Conservation (phyloP, 2,797 vertebrate genomes). For the Sternarchorhynchus goeldii region DNA sequence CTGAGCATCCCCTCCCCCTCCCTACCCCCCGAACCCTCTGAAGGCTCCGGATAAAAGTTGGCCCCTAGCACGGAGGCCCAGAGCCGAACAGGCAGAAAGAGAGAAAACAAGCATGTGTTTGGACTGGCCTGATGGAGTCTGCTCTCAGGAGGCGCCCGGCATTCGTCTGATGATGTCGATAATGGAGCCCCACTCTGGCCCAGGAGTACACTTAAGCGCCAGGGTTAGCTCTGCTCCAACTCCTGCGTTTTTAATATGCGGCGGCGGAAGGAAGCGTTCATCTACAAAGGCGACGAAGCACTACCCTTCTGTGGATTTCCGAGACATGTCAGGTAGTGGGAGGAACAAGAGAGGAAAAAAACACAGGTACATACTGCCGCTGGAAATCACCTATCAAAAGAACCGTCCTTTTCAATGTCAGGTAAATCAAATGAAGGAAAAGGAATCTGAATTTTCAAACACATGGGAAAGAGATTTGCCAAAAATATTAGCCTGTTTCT, state of each 20-base stretch:
- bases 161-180: slow-evolving; percentile 70
- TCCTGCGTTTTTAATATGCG: slow-evolving; percentile 41
- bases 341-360: not conserved
- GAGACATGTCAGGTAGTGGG: slow-evolving; percentile 39
- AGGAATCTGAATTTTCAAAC: slow-evolving; percentile 64
- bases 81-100: slow-evolving; percentile 51
- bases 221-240: slow-evolving; percentile 40
- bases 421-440: slow-evolving; percentile 57
- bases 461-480: slow-evolving; percentile 60
- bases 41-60: slow-evolving; percentile 72
- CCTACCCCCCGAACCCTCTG: slow-evolving; percentile 55
- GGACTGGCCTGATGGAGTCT: slow-evolving; percentile 66
- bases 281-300: slow-evolving; percentile 64
- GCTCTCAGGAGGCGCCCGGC: slow-evolving; percentile 65
- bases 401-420: slow-evolving; percentile 51
- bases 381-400: slow-evolving; percentile 49
- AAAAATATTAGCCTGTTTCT: slow-evolving; percentile 68
- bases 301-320: slow-evolving; percentile 56
- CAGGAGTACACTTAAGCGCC: slow-evolving; percentile 60
- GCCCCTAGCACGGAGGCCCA: slow-evolving; percentile 57
- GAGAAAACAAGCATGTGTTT: slow-evolving; percentile 63
- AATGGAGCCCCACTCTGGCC: slow-evolving; percentile 58
- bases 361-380: slow-evolving; percentile 42
- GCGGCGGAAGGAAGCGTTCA: slow-evolving; percentile 58
- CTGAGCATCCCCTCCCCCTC: slow-evolving; percentile 41